Base-by-base conservation (phyloP, 2,888 invertebrate species). In the Sinhomidia bicolor region DNA sequence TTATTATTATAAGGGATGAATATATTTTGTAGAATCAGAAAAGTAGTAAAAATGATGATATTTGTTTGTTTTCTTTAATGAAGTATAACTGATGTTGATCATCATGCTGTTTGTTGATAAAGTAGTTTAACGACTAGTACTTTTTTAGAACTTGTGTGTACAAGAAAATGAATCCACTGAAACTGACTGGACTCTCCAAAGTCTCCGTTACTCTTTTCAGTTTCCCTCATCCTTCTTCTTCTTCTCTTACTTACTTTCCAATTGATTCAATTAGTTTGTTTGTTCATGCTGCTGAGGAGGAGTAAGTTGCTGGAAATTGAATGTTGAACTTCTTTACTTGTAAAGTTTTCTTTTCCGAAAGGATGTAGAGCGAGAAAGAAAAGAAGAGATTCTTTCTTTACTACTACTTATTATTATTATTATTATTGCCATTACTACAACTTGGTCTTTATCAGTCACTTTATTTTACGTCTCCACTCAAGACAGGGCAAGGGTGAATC, bases 251-350 rank as follows among this genome's bases (percentile, higher is more conserved):
- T 65, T 71, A n/a, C n/a, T n/a, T n/a, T 76, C n/a, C n/a, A 57
- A 54, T 78, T 78, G 78, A 78, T 78, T 78, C 78, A 78, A 78
- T 78, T 54, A 78, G 78, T 78, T 78, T 78, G 78, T 78, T 78
- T 78, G 78, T 78, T 78, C 47, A 74, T 74, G 74, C 74, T 44
- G 62, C 71, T 54, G 78, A 51, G 78, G 20, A 32, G 36, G 57
- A 57, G 54, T 57, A 57, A 78, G 57, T 78, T 78, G 57, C 10
- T 54, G 23, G 78, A 54, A 57, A 78, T 57, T 57, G 32, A 44
- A 23, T 41, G 41, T 41, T 44, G 17, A 54, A 78, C 78, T 78
- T 26, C 54, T 76, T 54, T n/a, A 0, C 26, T 47, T 32, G 7
- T 6, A 10, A 54, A 78, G 26, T 78, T 78, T 78, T 5, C 23